Base-by-base conservation (phyloP, 2,797 vertebrate species). In the Peromyscus attwateri region DNA sequence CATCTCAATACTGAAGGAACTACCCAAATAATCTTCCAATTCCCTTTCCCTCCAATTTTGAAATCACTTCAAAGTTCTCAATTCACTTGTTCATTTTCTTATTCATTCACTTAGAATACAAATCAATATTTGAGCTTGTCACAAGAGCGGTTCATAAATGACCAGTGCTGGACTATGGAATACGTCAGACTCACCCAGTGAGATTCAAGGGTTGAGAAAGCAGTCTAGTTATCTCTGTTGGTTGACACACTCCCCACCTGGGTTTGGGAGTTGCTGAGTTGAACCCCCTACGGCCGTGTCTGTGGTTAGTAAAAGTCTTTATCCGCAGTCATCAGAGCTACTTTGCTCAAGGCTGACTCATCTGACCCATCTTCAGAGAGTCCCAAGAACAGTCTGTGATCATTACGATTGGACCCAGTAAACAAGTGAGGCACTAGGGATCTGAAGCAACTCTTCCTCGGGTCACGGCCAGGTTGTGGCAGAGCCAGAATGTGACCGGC, bases 1-100 rank as follows among this genome's bases (percentile, higher is more conserved):
- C 87, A 1, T 96, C 62, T 94, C 49, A 82, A 0, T 80, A 68
- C 46, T n/a, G 55, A 85, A 43, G 8, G 79, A 82, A 55, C 62
- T 80, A 46, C 49, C 25, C 34, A 79, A 34, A 14, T 68, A 55
- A n/a, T 73, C 7, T 71, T 21, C 62, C 49, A 82, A 9, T 27
- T 89, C 34, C 60, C n/a, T 87, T 95, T 87, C 34, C 11, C 23
- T 60, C 34, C 40, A 31, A 91, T 84, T 94, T 83, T 87, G 85
- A 84, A 77, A 40, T 84, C 73, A 62, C 13, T 52, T 94, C 31
- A 21, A 95, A 91, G 5, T 43, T 90, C 57, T 96, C 7, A 81
- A 25, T 83, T 95, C 21, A 52, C 57, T 81, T 93, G 46, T 77
- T 62, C 13, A 52, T 91, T 91, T 73, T 21, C 9, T 57, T 94